Evolutionary conservation across 1,140 invertebrate genomes (phyloP).

Genomic region (Saccostrea glomerata): DNA sequence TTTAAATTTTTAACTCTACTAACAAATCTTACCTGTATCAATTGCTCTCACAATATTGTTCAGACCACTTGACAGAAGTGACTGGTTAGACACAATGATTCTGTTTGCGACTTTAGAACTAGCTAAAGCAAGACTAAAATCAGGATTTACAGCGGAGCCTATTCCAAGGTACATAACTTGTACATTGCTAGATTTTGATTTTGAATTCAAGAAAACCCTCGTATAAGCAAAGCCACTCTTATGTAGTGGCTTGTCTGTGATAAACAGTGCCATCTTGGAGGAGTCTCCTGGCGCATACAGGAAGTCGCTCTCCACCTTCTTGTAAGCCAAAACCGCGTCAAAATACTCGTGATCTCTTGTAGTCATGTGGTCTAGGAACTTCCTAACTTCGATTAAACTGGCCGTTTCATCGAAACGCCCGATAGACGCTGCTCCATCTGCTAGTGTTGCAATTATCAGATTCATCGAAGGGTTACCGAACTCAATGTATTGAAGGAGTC

Average conservation of each 20-base stretch:
- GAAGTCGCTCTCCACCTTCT: conserved; percentile 12
- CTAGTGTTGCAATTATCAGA: background rate
- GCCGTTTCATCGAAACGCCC: conserved; percentile 2
- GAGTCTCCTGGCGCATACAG: background rate
- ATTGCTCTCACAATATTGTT: conserved; percentile 14
- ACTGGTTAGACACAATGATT: background rate
- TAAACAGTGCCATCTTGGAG: conserved; percentile 25
- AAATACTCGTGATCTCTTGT: background rate
- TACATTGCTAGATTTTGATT: background rate
- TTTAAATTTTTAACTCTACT: background rate
- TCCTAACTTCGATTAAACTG: background rate
- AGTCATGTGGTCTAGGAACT: conserved; percentile 4
- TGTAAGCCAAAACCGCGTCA: conserved; percentile 4
- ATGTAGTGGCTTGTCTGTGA: background rate
- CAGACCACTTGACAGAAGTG: background rate
- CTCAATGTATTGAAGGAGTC: background rate
- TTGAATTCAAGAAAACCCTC: background rate
- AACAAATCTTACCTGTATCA: background rate
- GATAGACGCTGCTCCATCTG: background rate
- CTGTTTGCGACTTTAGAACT: background rate
- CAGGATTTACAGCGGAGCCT: background rate
- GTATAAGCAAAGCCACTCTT: background rate
- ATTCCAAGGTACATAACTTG: background rate
- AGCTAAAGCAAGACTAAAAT: background rate
- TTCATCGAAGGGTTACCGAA: background rate